Base-by-base conservation (phyloP, 2,113 vertebrate species). In the Theristicus caerulescens region DNA sequence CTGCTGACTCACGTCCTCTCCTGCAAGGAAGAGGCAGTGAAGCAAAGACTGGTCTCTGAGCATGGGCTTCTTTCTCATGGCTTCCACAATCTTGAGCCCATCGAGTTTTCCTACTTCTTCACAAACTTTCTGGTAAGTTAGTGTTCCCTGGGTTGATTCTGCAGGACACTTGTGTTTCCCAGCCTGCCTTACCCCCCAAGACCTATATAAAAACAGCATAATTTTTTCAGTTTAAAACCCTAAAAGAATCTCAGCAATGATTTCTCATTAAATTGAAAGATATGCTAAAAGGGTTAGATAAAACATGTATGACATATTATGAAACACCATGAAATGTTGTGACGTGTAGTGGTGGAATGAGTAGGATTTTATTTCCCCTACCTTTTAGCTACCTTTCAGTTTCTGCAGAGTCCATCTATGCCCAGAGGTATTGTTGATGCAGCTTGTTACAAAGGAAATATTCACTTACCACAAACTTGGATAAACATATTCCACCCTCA, bases 1-100 rank as follows among this genome's bases (percentile, higher is more conserved):
- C 76, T 96, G 77, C 93, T 97, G 94, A 96, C 52, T 97, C 82
- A 83, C 71, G 78, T 96, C 91, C 64, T 96, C 55, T 85, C 82
- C 93, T 94, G n/a, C 88, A 96, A 97, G 88, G 80, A 95, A 70
- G 18, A 95, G 91, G 86, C 16, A 34, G 20, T 27, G 42, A 79
- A 9, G 31, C 24, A 62, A 84, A 74, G 65, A 24, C 21, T 55
- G 65, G 6, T 61, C 54, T 89, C 67, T 82, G 73, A 79, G 34
- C 27, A 51, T 3, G 13, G 42, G 13, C 46, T 95, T 77, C 73
- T 62, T 71, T 85, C 27, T 86, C 44, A 21, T 27, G 40, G 55
- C 52, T 57, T 62, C 42, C 29, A 46, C 44, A 70, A 0, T 52
- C 36, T 59, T 7, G 8, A 76, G 46, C 13, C 51, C 29, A 70